These are phyloP conservation scores for Hypomecis atomaria DNA, from an alignment of 2,888 invertebrate species.

Conservation along the genomic window DNA sequence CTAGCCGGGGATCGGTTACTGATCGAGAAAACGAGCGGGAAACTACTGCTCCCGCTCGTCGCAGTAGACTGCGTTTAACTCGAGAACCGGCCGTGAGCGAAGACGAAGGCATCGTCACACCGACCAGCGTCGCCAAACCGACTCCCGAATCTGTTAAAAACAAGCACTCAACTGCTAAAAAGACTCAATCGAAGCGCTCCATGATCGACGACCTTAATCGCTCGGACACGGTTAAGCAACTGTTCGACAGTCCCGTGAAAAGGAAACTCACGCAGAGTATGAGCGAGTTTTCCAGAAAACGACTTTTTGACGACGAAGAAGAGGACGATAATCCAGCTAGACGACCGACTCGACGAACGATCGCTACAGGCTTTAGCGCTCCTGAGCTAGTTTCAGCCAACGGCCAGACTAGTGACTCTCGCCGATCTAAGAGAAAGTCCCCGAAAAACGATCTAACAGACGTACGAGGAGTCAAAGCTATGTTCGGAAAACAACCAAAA, in stretches of 20 bases:
- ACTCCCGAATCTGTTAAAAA: constrained; percentile 73
- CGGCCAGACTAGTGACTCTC: background rate
- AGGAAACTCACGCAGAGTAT: constrained; percentile 80
- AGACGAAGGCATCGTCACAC: constrained; percentile 64
- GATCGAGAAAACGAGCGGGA: constrained; percentile 14
- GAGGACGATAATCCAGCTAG: constrained; percentile 33
- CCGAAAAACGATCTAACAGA: constrained; percentile 68
- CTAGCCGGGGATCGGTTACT: constrained; percentile 52
- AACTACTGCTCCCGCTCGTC: background rate
- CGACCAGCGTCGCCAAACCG: constrained; percentile 65
- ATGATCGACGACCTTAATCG: constrained; percentile 75
- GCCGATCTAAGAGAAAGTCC: constrained; percentile 49
- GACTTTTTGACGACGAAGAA: constrained; percentile 62
- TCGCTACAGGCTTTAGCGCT: constrained; percentile 48
- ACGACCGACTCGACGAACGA: constrained; percentile 53
- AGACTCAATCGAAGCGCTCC: constrained; percentile 75
- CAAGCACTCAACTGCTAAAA: constrained; percentile 78
- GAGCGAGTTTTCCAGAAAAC: constrained; percentile 69
- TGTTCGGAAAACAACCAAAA: constrained; percentile 60
- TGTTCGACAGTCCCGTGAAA: constrained; percentile 79
- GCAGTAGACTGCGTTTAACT: constrained; percentile 44
- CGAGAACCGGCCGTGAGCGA: constrained; percentile 48
- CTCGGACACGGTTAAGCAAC: constrained; percentile 72
- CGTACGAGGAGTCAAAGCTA: constrained; percentile 68
- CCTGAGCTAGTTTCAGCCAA: constrained; percentile 33